Conservation (phyloP, 2,113 vertebrate genomes). For the Bettongia penicillata region DNA sequence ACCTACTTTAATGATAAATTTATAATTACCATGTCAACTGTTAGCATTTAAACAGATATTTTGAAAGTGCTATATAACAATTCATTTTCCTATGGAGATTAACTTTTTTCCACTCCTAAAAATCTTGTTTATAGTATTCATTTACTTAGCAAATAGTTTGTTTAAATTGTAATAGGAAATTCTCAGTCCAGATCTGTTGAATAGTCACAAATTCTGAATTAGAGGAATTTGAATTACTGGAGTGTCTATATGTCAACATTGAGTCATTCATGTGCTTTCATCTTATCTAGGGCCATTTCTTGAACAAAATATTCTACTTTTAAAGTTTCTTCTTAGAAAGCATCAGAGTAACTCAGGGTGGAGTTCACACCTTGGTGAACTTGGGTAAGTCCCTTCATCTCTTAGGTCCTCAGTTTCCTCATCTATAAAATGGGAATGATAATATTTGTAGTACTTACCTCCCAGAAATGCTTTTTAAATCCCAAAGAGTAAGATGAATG, state of each 20-base stretch:
- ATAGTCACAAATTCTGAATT: not conserved
- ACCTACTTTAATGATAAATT: not conserved
- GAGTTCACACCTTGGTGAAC: not conserved
- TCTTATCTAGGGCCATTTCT: not conserved
- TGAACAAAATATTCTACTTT: not conserved
- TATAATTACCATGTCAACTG: accelerated
- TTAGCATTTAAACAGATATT: not conserved
- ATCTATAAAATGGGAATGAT: not conserved
- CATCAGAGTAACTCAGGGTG: not conserved
- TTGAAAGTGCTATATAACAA: not conserved
- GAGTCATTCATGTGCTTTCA: not conserved
- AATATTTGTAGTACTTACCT: not conserved
- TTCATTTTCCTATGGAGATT: not conserved
- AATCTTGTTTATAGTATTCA: not conserved
- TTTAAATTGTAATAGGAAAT: not conserved
- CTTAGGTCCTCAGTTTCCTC: not conserved
- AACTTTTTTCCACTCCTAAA: not conserved
- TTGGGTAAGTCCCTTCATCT: not conserved
- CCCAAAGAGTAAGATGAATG: not conserved
- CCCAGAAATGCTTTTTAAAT: not conserved
- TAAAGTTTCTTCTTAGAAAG: not conserved
- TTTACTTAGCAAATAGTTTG: not conserved
- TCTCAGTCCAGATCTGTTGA: not conserved
- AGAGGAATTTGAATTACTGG: not conserved
- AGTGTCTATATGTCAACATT: not conserved